Conservation (phyloP, 2,797 vertebrate species). For the Meriones psammophilus region DNA sequence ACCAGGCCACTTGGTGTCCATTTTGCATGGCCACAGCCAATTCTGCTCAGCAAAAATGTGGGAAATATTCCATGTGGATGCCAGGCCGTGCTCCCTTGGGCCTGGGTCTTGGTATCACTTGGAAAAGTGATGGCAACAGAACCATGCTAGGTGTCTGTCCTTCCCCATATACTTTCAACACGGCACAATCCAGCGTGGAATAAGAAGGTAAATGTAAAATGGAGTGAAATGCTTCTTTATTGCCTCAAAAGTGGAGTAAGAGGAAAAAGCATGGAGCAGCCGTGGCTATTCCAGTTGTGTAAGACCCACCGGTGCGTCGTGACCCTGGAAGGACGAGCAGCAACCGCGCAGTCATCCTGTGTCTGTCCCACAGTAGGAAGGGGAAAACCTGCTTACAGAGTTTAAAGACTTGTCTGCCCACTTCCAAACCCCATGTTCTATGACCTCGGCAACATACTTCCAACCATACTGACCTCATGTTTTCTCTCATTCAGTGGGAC, state of each 20-base stretch:
- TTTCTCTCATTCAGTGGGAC: neutral
- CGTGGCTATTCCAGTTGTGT: neutral
- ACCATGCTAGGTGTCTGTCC: neutral
- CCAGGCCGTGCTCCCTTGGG: neutral
- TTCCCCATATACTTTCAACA: neutral
- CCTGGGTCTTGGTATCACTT: neutral
- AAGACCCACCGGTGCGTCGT: neutral
- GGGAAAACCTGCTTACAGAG: neutral
- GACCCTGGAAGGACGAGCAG: neutral
- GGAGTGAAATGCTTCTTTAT: neutral
- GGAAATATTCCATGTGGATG: neutral
- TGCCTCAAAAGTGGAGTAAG: neutral
- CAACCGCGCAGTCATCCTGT: neutral
- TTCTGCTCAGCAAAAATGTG: neutral
- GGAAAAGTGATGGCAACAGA: neutral
- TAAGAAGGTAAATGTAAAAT: neutral
- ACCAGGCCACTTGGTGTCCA: neutral
- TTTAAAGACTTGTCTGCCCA: neutral
- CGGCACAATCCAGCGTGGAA: neutral
- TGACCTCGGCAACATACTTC: neutral
- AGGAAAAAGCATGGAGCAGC: neutral
- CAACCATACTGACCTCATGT: neutral
- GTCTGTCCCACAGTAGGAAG: slow-evolving; percentile 18
- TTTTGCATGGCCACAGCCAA: neutral
- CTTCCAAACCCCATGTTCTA: neutral